Evolutionary conservation across 2,888 invertebrate genomes (phyloP).

Genomic region (Chironomus riparius): DNA sequence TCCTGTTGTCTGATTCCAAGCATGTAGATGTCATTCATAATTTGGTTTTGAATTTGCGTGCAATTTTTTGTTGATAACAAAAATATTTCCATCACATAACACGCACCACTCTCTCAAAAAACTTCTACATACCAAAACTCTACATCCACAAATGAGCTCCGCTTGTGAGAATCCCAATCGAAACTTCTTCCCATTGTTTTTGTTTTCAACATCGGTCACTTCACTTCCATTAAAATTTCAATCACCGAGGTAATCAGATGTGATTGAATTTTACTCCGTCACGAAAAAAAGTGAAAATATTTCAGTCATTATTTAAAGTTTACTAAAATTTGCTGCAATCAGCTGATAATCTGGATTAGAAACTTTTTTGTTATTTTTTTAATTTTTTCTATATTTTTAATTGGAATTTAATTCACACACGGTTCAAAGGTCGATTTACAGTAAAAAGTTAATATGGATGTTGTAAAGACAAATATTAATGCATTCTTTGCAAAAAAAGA

Average conservation of each 20-base stretch:
- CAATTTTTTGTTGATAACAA: not conserved
- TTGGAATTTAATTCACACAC: too few species aligned
- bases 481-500: conserved; percentile 56
- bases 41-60: not conserved
- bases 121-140: not conserved
- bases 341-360: not conserved
- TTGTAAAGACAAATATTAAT: conserved; percentile 47
- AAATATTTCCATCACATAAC: not conserved
- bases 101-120: not conserved
- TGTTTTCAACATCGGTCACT: not conserved
- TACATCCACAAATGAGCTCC: not conserved
- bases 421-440: not conserved
- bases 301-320: not conserved
- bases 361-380: not conserved
- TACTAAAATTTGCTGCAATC: not conserved
- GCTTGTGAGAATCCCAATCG: not conserved
- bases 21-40: too few species aligned
- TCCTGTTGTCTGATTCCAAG: too few species aligned
- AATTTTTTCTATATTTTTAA: too few species aligned
- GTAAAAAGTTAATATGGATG: conserved; percentile 30
- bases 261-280: not conserved
- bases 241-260: not conserved
- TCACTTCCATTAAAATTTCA: not conserved
- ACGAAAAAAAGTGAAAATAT: not conserved
- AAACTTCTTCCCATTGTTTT: not conserved